Evolutionary conservation across 1,140 invertebrate genomes (phyloP), one percentile per base, ranked within the genome.

Genomic region (Magallana angulata): DNA sequence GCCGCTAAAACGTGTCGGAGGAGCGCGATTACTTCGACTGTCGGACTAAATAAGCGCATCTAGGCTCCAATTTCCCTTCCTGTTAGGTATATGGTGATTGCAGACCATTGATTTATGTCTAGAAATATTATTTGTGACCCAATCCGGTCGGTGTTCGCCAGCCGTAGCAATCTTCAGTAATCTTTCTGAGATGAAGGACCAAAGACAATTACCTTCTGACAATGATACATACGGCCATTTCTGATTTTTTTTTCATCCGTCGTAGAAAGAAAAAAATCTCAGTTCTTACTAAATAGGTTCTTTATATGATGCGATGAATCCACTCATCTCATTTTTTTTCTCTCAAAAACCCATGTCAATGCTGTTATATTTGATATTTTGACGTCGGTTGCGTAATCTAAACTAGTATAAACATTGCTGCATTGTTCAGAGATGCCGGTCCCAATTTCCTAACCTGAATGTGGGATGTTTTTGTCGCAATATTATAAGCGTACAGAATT

Each of bases 121-220:
- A 76, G 68, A 76, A 76, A 76, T 76, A 76, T 76, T 76, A 76
- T 76, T 76, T 76, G 68, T 76, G 68, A 76, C 68, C 68, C 68
- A 76, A 76, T 76, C 68, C 14, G 68, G 68, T 76, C 68, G 18
- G 24, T 76, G 68, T 76, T 76, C 68, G 24, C 36, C 68, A 76
- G 68, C 68, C 68, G 24, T 76, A 76, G 68, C 68, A 76, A 76
- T 76, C 68, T 76, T 76, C 68, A 30, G 68, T 76, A 76, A 76
- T 76, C 68, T 76, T 76, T 76, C 18, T 76, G 68, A 76, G 68
- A 76, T 36, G 68, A 30, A 76, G 68, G 68, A 18, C 68, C 30
- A 30, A 24, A 76, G 68, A 76, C 68, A 76, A 76, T 76, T 76
- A 76, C 68, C 68, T 76, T 9, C 68, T 30, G 68, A 76, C 68